Percentiles rank a stretch among this genome's conserved stretches.
Evolutionary conservation across 2,888 invertebrate genomes (phyloP).

Genomic region (Dyspetes luteomarginatus): DNA sequence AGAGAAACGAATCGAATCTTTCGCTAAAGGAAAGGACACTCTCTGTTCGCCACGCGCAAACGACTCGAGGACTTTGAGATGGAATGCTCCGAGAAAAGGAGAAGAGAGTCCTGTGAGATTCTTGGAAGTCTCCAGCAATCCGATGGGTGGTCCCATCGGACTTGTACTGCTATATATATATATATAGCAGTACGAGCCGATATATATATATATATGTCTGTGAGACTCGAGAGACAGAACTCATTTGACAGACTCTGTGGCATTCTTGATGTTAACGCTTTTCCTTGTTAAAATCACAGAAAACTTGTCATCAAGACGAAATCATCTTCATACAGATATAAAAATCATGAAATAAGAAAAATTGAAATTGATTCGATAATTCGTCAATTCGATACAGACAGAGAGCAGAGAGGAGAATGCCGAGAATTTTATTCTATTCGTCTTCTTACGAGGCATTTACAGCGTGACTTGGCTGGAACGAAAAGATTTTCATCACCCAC

Average conservation of each 20-base stretch:
- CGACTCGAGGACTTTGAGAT: conserved; percentile 24
- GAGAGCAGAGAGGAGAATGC: neutral
- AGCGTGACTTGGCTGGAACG: conserved; percentile 54
- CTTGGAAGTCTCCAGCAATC: conserved; percentile 73
- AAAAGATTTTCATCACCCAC: conserved; percentile 64
- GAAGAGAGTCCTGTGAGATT: conserved; percentile 70
- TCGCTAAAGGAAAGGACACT: neutral
- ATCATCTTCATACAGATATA: conserved; percentile 19
- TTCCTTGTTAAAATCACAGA: conserved; percentile 41
- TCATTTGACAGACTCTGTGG: conserved; percentile 28
- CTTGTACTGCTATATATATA: conserved; percentile 38
- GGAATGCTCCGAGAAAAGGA: conserved; percentile 36
- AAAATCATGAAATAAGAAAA: conserved; percentile 3
- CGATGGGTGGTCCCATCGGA: conserved; percentile 74
- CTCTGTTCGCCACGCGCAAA: conserved; percentile 13
- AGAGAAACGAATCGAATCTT: conserved; percentile 37
- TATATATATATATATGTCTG: too few species aligned
- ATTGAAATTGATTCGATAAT: conserved; percentile 50
- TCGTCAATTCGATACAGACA: conserved; percentile 37
- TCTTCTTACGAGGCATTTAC: conserved; percentile 31
- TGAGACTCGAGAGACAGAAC: conserved; percentile 34
- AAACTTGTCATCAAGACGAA: neutral
- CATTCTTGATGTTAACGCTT: conserved; percentile 42
- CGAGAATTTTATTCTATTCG: conserved; percentile 27
- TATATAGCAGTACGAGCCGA: too few species aligned